Conservation (phyloP, 2,113 vertebrate genomes). For the Spilogale gracilis region DNA sequence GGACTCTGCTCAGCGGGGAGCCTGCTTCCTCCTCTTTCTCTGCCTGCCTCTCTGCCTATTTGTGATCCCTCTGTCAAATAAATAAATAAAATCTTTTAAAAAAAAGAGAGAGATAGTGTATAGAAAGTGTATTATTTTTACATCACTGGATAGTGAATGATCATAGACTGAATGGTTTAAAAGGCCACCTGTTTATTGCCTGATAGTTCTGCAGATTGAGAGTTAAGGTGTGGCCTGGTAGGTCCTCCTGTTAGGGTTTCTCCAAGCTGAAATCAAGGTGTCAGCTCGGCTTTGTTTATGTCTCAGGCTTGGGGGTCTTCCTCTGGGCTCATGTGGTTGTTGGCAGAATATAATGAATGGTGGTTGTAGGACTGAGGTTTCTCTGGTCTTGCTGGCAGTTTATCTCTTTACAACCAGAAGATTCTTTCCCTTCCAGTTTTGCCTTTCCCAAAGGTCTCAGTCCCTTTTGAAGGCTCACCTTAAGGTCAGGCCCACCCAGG, state of each 20-base stretch:
- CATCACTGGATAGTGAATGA: not conserved
- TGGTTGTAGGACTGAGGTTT: not conserved
- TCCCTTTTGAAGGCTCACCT: not conserved
- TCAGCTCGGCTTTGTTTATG: not conserved
- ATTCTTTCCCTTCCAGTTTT: not conserved
- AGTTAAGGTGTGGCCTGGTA: not conserved
- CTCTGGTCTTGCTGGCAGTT: not conserved
- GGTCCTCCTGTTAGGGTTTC: not conserved
- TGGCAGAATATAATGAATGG: not conserved
- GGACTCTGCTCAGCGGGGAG: too few relatives aligned
- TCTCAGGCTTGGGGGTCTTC: not conserved
- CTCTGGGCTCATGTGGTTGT: not conserved
- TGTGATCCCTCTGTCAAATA: too few relatives aligned
- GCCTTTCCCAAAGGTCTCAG: not conserved
- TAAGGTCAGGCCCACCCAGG: not conserved
- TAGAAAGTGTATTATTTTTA: not conserved
- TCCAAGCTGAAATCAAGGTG: not conserved
- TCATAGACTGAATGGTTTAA: not conserved
- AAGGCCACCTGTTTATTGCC: not conserved
- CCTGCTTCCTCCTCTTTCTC: too few relatives aligned
- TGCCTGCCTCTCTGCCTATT: too few relatives aligned
- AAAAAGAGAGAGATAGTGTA: not conserved
- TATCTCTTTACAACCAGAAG: slow-evolving; percentile 16
- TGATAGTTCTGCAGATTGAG: not conserved
- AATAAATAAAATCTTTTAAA: too few relatives aligned